phyloP scores from a whole-genome alignment of 1,140 invertebrate genomes.

The Bombus breviceps region DNA sequence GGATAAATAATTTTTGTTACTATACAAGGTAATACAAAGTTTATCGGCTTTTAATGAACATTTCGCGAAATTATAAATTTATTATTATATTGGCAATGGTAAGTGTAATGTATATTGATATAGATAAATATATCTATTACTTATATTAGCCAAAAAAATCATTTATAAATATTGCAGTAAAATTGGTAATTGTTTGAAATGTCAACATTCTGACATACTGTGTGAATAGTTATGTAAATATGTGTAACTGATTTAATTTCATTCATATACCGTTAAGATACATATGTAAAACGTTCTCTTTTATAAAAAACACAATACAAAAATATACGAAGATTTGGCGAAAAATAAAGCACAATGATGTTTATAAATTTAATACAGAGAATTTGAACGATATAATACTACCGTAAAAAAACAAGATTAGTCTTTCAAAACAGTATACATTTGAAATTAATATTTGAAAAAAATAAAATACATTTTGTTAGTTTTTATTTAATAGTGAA shows the following conservation, averaged over 20 bases:
- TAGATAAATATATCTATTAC: not conserved
- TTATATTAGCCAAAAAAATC: not conserved
- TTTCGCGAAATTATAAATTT: conserved; percentile 1
- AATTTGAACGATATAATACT: conserved; percentile 31
- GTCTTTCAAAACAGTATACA: conserved; percentile 15
- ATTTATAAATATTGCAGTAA: conserved; percentile 24
- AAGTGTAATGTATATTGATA: conserved; percentile 12
- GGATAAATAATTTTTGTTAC: not conserved
- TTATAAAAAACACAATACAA: not conserved
- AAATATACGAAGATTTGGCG: not conserved
- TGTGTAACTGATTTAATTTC: conserved; percentile 49
- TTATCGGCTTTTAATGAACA: conserved; percentile 16
- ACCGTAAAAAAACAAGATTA: conserved; percentile 23
- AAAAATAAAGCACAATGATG: conserved; percentile 2
- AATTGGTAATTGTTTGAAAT: conserved; percentile 37
- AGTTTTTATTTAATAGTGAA: conserved; percentile 30
- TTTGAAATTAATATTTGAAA: not conserved
- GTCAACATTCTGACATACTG: conserved; percentile 33
- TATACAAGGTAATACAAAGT: conserved; percentile 1
- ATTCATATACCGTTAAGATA: conserved; percentile 25
- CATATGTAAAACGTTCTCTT: conserved; percentile 28
- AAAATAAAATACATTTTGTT: conserved; percentile 1
- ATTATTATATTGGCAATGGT: conserved; percentile 12
- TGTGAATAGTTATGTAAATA: conserved; percentile 56
- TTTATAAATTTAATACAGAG: conserved; percentile 51